Evolutionary conservation across 2,888 invertebrate species (phyloP).

Genomic region (Galeruca laticollis): DNA sequence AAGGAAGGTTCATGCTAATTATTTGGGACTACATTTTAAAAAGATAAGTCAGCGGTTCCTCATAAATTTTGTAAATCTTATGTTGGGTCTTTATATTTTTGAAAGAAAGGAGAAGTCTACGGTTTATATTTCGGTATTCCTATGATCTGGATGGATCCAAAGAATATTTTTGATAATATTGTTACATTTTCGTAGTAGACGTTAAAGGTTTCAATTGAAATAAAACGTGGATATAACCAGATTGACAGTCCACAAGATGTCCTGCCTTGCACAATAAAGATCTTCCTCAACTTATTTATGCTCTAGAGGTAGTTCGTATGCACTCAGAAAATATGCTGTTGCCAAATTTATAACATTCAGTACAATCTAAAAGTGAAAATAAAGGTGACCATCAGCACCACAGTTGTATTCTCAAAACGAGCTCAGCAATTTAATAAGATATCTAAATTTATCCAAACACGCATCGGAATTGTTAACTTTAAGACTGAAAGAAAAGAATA

Average conservation of each 20-base stretch:
- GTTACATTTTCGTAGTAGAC: neutral
- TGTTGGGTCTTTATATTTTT: neutral
- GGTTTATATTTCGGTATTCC: neutral
- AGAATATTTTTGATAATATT: neutral
- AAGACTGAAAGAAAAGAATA: no score
- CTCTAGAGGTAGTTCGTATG: neutral
- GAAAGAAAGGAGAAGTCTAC: neutral
- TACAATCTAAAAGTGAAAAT: no score
- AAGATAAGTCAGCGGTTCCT: neutral
- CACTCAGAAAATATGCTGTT: no score
- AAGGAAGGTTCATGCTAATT: neutral
- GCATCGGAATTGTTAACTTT: no score
- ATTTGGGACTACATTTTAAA: neutral
- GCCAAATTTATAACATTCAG: no score
- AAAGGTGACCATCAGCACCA: no score
- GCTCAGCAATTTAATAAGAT: no score
- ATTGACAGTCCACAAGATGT: neutral
- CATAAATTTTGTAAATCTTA: neutral
- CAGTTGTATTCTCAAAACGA: no score
- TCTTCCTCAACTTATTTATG: neutral
- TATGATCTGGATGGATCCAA: neutral
- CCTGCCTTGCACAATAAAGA: neutral
- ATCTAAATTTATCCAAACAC: no score
- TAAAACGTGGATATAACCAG: neutral
- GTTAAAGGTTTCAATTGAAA: constrained; percentile 3